Conservation (phyloP, 2,113 vertebrate species). For the Aix galericulata region DNA sequence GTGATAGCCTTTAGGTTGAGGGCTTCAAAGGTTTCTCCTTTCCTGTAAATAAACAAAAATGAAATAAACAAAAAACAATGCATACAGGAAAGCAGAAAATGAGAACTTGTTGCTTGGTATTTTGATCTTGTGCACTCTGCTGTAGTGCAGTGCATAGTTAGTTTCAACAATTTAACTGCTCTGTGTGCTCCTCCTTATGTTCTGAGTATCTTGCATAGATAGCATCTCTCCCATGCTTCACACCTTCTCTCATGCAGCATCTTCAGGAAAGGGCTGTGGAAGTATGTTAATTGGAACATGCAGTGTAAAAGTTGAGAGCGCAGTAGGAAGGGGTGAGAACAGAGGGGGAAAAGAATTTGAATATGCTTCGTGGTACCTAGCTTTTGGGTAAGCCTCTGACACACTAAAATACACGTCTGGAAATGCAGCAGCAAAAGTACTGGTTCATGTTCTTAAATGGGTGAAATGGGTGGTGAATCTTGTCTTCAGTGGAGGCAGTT, state of each 20-base stretch:
- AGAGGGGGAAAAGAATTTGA: background rate
- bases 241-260: background rate
- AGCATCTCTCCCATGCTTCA: background rate
- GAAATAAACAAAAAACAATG: background rate
- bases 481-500: background rate
- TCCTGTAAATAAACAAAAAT: background rate
- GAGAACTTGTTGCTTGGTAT: background rate
- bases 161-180: background rate
- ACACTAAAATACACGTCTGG: background rate
- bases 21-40: background rate
- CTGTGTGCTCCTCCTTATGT: constrained; percentile 10
- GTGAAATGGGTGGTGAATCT: background rate
- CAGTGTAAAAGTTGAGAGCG: background rate
- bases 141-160: background rate
- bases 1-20: background rate
- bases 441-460: background rate
- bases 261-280: background rate
- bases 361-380: background rate
- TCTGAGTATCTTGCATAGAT: background rate
- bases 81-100: background rate
- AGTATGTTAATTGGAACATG: constrained; percentile 34
- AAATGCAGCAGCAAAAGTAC: background rate
- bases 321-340: background rate
- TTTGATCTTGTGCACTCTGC: background rate
- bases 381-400: background rate